phyloP scores from a whole-genome alignment of 2,113 vertebrate species.

The Panthera leo region DNA sequence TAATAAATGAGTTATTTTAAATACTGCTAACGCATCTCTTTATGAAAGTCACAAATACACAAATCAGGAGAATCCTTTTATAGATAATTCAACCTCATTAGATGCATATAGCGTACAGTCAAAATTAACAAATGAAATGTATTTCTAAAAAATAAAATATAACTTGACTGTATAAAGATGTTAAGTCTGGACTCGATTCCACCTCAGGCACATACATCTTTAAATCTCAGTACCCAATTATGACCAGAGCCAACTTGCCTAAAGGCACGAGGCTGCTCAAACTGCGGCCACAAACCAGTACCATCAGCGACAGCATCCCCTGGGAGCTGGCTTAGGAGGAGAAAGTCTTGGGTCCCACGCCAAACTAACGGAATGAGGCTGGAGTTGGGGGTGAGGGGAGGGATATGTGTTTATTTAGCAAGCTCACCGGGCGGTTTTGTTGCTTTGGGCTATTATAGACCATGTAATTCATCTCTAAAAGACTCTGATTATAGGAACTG shows the following conservation, averaged over 20 bases:
- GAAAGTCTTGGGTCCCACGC: not conserved
- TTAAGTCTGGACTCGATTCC: not conserved
- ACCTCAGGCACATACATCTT: not conserved
- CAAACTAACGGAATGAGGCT: not conserved
- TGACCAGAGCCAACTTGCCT: not conserved
- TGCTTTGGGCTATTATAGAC: not conserved
- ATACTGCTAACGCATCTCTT: not conserved
- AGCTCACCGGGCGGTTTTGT: not conserved
- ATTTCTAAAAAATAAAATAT: slow-evolving; percentile 35
- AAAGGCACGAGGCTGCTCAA: not conserved
- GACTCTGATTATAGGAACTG: not conserved
- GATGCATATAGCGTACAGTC: not conserved
- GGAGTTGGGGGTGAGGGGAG: accelerated
- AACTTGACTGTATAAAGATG: not conserved
- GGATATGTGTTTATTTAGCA: not conserved
- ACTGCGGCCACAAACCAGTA: not conserved
- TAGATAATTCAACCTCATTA: not conserved
- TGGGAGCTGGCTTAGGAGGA: not conserved
- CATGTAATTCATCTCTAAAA: not conserved
- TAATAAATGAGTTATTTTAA: slow-evolving; percentile 43
- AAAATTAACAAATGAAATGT: not conserved
- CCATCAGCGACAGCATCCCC: not conserved
- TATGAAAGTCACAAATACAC: not conserved
- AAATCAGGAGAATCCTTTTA: not conserved
- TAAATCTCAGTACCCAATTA: not conserved